Evolutionary conservation across 1,140 invertebrate genomes (phyloP).

Genomic region (Vanessa atalanta): DNA sequence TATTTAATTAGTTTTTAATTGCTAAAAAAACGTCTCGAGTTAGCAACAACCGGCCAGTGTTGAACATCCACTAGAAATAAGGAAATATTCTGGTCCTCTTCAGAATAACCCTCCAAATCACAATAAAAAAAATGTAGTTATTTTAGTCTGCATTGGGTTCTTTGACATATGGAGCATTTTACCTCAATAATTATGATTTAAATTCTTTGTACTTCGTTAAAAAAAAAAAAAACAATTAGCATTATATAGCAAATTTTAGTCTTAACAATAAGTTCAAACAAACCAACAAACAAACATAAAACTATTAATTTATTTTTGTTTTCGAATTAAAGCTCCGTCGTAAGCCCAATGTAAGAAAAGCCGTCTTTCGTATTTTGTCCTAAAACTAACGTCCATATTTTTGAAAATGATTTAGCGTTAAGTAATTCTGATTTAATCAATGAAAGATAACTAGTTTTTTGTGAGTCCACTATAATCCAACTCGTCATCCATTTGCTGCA

Average conservation of each 20-base stretch:
- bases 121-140: constrained; percentile 67
- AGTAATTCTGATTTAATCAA: constrained; percentile 71
- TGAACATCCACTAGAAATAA: constrained; percentile 78
- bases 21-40: constrained; percentile 61
- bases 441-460: constrained; percentile 34
- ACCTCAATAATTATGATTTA: not conserved
- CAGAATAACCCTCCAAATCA: constrained; percentile 71
- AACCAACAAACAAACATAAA: not conserved
- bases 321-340: constrained; percentile 10
- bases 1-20: constrained; percentile 69
- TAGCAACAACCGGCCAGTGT: constrained; percentile 76
- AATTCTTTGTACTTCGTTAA: not conserved
- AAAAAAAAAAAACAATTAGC: not conserved
- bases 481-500: not conserved
- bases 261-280: not conserved
- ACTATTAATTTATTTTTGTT: not conserved
- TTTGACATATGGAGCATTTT: not conserved
- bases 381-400: constrained; percentile 77
- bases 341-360: constrained; percentile 55
- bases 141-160: constrained; percentile 62
- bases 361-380: constrained; percentile 78
- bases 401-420: constrained; percentile 79
- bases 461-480: constrained; percentile 33
- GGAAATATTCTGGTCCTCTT: constrained; percentile 71
- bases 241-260: not conserved